Percentiles rank a stretch among this genome's conserved stretches.
Evolutionary conservation across 2,888 invertebrate species (phyloP).

Genomic region (Acronicta psi): DNA sequence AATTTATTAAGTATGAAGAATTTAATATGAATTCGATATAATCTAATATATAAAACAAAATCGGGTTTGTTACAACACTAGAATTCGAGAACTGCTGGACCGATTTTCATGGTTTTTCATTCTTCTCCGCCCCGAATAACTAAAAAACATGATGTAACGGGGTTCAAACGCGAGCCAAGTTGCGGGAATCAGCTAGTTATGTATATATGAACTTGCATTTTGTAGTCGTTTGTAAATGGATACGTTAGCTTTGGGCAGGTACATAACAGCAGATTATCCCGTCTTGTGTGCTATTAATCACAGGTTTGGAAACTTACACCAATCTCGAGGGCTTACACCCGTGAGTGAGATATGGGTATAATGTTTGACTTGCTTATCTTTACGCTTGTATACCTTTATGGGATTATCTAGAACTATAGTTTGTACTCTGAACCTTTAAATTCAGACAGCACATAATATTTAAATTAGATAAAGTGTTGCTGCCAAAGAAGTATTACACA

Average conservation of each 20-base stretch:
- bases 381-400: conserved; percentile 1
- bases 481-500: too few relatives aligned
- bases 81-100: too few relatives aligned
- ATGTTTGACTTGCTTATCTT: conserved; percentile 26
- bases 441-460: background rate
- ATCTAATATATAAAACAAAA: too few relatives aligned
- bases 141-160: too few relatives aligned
- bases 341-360: conserved; percentile 21
- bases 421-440: background rate
- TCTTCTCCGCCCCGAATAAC: too few relatives aligned
- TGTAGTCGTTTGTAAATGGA: conserved; percentile 51
- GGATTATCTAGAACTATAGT: background rate
- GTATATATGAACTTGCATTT: too few relatives aligned
- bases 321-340: conserved; percentile 50
- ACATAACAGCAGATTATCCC: conserved; percentile 60
- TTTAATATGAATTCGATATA: conserved; percentile 22
- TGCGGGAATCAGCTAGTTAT: too few relatives aligned
- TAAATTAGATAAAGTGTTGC: too few relatives aligned
- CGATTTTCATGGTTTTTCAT: too few relatives aligned
- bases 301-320: conserved; percentile 68
- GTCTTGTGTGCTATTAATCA: conserved; percentile 73
- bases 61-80: too few relatives aligned
- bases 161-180: too few relatives aligned
- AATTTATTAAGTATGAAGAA: conserved; percentile 16
- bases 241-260: conserved; percentile 36